Percentiles rank a stretch among this genome's conserved stretches.
phyloP scores from a whole-genome alignment of 1,140 invertebrate species.

The Contarinia nasturtii region DNA sequence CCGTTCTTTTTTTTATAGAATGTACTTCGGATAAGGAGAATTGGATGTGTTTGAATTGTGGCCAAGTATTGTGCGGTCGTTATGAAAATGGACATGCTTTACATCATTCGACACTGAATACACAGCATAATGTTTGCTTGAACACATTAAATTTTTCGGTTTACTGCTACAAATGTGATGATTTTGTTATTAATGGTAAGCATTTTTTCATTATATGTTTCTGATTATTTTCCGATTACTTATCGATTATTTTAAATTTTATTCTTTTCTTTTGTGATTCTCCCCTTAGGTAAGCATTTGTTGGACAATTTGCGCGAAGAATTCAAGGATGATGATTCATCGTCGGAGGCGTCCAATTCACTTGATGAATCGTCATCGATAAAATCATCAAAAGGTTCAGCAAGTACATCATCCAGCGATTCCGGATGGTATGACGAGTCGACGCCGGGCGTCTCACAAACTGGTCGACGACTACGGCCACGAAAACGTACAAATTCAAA shows the following conservation, averaged over 20 bases:
- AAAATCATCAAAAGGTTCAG: constrained; percentile 8
- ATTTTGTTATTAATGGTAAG: constrained; percentile 58
- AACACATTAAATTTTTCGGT: constrained; percentile 54
- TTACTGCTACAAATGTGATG: constrained; percentile 65
- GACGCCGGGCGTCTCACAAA: constrained; percentile 5
- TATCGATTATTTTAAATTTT: no score
- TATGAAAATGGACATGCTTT: constrained; percentile 62
- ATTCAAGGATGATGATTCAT: constrained; percentile 12
- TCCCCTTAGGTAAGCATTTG: no score
- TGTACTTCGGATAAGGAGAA: constrained; percentile 46
- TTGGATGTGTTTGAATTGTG: constrained; percentile 60
- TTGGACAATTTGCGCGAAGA: constrained; percentile 39
- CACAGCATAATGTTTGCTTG: constrained; percentile 49
- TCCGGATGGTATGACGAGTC: constrained; percentile 13
- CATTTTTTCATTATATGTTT: no score
- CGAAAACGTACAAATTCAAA: constrained; percentile 37
- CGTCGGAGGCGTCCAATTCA: constrained; percentile 13
- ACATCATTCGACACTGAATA: constrained; percentile 40
- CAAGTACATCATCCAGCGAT: constrained; percentile 13
- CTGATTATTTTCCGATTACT: no score
- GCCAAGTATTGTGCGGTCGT: constrained; percentile 51
- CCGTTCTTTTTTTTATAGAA: constrained; percentile 26
- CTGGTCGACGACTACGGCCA: constrained; percentile 10
- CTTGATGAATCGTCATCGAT: constrained; percentile 6
- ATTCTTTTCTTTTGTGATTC: no score